phyloP scores from a whole-genome alignment of 2,888 invertebrate genomes.

The Scaptomyza caliginosa region DNA sequence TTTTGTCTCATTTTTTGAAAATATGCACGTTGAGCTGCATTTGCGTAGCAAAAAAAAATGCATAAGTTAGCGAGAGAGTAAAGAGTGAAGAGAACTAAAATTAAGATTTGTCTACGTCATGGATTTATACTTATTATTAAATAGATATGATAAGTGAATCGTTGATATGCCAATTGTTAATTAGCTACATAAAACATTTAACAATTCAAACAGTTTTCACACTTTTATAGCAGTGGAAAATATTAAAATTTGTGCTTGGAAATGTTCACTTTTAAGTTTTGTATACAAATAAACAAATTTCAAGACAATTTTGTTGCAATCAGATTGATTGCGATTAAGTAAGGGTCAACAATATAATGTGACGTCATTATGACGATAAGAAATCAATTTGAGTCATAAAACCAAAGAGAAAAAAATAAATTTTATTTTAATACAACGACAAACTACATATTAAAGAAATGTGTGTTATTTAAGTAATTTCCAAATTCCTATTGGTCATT shows the following conservation, averaged over 20 bases:
- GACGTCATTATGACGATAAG: background rate
- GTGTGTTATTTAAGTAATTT: background rate
- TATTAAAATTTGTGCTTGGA: background rate
- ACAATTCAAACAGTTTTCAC: background rate
- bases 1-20: background rate
- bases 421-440: conserved; percentile 3
- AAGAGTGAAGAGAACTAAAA: background rate
- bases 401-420: background rate
- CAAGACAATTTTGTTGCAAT: background rate
- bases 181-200: too few relatives aligned
- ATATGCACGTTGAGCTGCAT: background rate
- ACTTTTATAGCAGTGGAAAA: background rate
- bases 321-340: background rate
- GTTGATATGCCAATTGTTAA: background rate
- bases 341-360: background rate
- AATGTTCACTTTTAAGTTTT: background rate
- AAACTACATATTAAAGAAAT: background rate
- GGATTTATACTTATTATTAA: background rate
- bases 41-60: conserved; percentile 4
- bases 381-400: too few relatives aligned
- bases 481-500: conserved; percentile 12
- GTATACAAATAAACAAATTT: background rate
- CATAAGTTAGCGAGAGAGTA: conserved; percentile 2
- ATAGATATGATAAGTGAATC: background rate
- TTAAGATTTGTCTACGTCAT: background rate